Conservation (phyloP, 2,113 vertebrate genomes). For the Eclectus roratus region DNA sequence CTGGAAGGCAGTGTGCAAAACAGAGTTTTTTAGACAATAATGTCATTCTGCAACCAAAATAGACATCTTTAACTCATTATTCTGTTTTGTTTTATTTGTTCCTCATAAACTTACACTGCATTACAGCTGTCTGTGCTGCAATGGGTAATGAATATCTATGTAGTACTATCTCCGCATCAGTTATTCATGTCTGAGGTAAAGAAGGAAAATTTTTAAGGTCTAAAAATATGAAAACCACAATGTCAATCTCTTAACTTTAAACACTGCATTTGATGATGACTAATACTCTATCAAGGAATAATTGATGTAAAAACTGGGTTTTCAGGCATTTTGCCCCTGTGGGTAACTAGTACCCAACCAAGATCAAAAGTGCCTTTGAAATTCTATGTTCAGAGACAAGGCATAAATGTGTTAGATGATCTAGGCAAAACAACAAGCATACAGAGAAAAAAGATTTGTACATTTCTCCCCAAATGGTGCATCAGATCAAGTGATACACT, state of each 20-base stretch:
- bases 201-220: not conserved
- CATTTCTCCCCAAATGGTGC: not conserved
- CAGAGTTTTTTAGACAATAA: not conserved
- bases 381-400: not conserved
- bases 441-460: not conserved
- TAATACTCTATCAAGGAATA: not conserved
- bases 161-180: not conserved
- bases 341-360: not conserved
- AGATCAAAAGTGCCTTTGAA: conserved; percentile 14
- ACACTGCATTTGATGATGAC: not conserved
- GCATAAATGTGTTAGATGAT: not conserved
- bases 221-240: not conserved
- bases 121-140: not conserved
- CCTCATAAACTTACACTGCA: not conserved
- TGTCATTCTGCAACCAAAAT: not conserved
- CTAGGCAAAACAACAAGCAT: not conserved
- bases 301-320: not conserved
- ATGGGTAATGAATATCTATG: not conserved
- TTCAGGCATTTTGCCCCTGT: not conserved
- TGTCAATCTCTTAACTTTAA: not conserved
- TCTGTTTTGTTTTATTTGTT: not conserved
- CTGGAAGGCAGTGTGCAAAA: not conserved
- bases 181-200: not conserved
- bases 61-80: not conserved
- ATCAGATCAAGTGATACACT: not conserved